Evolutionary conservation across 2,113 vertebrate genomes (phyloP).

Genomic region (Oreotrochilus melanogaster): DNA sequence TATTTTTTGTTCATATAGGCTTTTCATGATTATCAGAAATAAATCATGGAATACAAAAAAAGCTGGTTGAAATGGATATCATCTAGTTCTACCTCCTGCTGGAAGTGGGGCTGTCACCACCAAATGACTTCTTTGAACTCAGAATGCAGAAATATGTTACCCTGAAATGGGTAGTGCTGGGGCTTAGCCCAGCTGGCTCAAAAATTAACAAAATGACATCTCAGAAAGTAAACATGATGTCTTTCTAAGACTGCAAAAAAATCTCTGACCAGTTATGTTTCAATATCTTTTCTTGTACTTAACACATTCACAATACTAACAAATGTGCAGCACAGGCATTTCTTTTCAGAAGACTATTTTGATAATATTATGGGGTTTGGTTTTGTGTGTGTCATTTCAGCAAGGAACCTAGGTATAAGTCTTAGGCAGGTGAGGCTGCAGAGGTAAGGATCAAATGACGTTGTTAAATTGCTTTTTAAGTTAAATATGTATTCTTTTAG

Average conservation of each 20-base stretch:
- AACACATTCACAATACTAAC: not conserved
- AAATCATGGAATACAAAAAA: not conserved
- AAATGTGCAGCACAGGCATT: not conserved
- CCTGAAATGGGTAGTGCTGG: not conserved
- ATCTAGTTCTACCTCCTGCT: not conserved
- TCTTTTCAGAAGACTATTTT: not conserved
- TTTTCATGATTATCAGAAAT: not conserved
- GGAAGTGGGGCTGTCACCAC: not conserved
- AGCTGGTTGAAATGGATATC: not conserved
- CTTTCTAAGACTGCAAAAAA: not conserved
- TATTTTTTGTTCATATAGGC: not conserved
- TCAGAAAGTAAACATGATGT: not conserved
- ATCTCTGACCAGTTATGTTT: not conserved
- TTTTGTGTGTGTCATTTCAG: not conserved
- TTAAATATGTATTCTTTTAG: not conserved
- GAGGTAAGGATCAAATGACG: not conserved
- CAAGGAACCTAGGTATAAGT: not conserved
- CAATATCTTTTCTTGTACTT: not conserved
- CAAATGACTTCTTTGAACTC: not conserved
- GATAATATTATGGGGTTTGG: not conserved
- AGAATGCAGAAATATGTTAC: not conserved
- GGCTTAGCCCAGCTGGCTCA: not conserved
- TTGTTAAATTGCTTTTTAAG: not conserved
- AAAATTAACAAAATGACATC: not conserved
- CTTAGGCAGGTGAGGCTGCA: not conserved